Evolutionary conservation across 2,797 vertebrate species (phyloP).

Genomic region (Coracias cyanogaster): DNA sequence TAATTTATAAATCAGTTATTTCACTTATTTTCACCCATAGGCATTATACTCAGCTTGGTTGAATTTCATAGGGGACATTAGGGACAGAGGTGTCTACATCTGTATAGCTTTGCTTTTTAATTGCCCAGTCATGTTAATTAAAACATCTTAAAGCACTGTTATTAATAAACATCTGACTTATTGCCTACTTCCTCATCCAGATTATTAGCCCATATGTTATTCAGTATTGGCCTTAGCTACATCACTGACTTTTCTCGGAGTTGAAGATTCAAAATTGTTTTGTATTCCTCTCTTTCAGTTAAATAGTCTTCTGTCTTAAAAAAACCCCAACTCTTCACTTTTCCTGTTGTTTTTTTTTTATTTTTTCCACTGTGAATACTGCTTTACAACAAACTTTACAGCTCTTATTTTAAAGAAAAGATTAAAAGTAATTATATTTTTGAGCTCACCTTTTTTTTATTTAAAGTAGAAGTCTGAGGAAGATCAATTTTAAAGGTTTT

Average conservation of each 20-base stretch:
- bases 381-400: background rate
- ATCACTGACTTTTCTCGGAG: background rate
- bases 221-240: background rate
- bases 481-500: background rate
- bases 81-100: background rate
- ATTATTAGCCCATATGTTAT: background rate
- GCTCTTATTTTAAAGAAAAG: background rate
- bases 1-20: background rate
- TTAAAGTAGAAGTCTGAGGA: background rate
- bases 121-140: background rate
- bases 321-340: background rate
- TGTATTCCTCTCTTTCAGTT: background rate
- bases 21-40: background rate
- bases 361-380: background rate
- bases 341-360: background rate
- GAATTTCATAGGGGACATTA: background rate
- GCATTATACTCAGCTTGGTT: background rate
- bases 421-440: background rate
- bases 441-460: background rate
- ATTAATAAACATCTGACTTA: slow-evolving; percentile 21
- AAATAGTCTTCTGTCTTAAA: background rate
- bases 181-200: background rate
- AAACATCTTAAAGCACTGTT: background rate
- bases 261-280: background rate
- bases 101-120: background rate